A percentile compares a stretch with the other conserved stretches of the same genome.
phyloP scores from a whole-genome alignment of 2,888 invertebrate species.

The Nomada goodeniana region DNA sequence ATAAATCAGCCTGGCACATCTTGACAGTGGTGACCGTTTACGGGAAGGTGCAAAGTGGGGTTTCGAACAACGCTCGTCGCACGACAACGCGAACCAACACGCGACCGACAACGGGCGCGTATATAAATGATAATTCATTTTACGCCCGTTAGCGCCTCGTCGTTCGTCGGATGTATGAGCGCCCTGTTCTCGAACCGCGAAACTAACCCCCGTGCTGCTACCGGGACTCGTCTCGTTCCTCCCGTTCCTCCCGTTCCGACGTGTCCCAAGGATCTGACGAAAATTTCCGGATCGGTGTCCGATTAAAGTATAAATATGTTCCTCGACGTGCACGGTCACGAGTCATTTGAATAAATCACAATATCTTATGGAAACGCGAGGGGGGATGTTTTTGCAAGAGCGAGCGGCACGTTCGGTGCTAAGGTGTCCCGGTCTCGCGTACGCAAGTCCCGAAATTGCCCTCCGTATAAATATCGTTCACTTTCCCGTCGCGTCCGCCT shows the following conservation, averaged over 20 bases:
- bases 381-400: neutral
- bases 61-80: constrained; percentile 55
- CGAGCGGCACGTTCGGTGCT: neutral
- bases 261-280: too few relatives aligned
- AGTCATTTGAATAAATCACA: too few relatives aligned
- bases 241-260: neutral
- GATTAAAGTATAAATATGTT: too few relatives aligned
- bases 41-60: constrained; percentile 78
- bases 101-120: constrained; percentile 51
- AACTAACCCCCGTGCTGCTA: constrained; percentile 54
- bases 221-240: constrained; percentile 16
- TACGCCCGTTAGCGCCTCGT: constrained; percentile 69
- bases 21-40: constrained; percentile 75
- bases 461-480: constrained; percentile 48
- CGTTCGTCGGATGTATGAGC: constrained; percentile 39
- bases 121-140: constrained; percentile 78
- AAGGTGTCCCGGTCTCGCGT: constrained; percentile 17
- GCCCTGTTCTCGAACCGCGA: constrained; percentile 49
- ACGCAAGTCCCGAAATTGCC: constrained; percentile 5
- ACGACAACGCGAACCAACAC: constrained; percentile 76
- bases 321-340: too few relatives aligned
- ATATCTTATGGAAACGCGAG: too few relatives aligned
- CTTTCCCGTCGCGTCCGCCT: constrained; percentile 39
- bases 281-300: too few relatives aligned
- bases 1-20: constrained; percentile 77